phyloP scores from a whole-genome alignment of 2,113 vertebrate species.

The Hiodon alosoides region DNA sequence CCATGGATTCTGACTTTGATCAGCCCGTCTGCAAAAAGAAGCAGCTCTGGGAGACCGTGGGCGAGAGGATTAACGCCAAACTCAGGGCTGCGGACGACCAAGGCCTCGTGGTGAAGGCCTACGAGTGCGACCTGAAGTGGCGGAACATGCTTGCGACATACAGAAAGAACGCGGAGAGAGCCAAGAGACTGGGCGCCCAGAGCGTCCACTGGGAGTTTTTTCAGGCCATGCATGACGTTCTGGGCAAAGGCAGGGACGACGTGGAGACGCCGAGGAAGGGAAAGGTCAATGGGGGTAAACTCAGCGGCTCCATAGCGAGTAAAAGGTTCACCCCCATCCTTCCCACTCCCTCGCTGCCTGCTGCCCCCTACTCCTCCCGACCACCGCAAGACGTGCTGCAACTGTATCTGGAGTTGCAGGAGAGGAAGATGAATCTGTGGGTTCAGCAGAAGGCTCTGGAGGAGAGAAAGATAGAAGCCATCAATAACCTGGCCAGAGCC shows the following conservation, averaged over 20 bases:
- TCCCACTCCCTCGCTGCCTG: constrained; percentile 45
- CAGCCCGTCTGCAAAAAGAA: constrained; percentile 69
- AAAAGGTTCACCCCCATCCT: constrained; percentile 63
- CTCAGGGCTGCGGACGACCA: constrained; percentile 45
- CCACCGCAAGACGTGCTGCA: constrained; percentile 63
- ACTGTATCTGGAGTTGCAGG: constrained; percentile 69
- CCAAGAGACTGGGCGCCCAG: constrained; percentile 47
- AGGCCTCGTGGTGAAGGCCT: constrained; percentile 49
- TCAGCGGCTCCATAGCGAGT: constrained; percentile 51
- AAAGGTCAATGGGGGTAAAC: constrained; percentile 46
- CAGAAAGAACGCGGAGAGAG: constrained; percentile 61
- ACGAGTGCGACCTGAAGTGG: constrained; percentile 71
- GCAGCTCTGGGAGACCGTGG: constrained; percentile 65
- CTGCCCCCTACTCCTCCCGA: constrained; percentile 23
- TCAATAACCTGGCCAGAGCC: constrained; percentile 66
- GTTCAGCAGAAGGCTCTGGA: constrained; percentile 65
- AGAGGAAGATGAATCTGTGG: constrained; percentile 71
- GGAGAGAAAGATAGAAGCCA: constrained; percentile 67
- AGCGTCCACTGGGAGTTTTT: constrained; percentile 70
- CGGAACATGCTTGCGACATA: constrained; percentile 68
- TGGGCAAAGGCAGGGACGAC: constrained; percentile 60
- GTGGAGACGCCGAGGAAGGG: constrained; percentile 50
- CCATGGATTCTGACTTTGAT: constrained; percentile 63
- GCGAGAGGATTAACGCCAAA: constrained; percentile 53
- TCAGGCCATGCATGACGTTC: constrained; percentile 56